phyloP scores from a whole-genome alignment of 2,888 invertebrate genomes.

The Amiota communis region DNA sequence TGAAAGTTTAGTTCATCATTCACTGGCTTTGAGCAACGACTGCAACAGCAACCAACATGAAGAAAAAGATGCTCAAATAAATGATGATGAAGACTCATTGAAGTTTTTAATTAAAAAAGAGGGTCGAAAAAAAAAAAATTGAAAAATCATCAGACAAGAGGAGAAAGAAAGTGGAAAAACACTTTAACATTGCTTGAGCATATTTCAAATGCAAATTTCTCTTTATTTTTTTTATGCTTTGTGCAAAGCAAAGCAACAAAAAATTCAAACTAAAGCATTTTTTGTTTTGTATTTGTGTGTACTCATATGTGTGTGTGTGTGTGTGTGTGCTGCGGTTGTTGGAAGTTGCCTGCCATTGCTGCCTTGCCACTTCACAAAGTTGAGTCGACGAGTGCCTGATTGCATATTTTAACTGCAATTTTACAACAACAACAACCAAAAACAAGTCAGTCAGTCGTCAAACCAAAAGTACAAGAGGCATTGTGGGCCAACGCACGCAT shows the following conservation, averaged over 20 bases:
- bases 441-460: no score
- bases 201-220: constrained; percentile 33
- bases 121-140: no score
- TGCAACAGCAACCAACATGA: neutral
- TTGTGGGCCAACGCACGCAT: no score
- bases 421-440: constrained; percentile 29
- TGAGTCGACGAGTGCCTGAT: constrained; percentile 39
- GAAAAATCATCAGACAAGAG: no score
- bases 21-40: neutral
- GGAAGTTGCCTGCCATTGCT: neutral
- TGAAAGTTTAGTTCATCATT: neutral
- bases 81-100: constrained; percentile 5
- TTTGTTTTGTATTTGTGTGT: neutral
- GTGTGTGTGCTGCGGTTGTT: neutral
- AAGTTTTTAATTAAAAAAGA: constrained; percentile 10
- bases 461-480: no score
- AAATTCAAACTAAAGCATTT: constrained; percentile 12
- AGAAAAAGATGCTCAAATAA: neutral
- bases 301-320: neutral
- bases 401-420: constrained; percentile 52
- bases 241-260: neutral
- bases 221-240: neutral
- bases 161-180: neutral
- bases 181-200: constrained; percentile 26
- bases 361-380: constrained; percentile 13